Evolutionary conservation across 2,797 vertebrate species (phyloP), one percentile per base, ranked within the genome.

Genomic region (Pelochelys cantorii): DNA sequence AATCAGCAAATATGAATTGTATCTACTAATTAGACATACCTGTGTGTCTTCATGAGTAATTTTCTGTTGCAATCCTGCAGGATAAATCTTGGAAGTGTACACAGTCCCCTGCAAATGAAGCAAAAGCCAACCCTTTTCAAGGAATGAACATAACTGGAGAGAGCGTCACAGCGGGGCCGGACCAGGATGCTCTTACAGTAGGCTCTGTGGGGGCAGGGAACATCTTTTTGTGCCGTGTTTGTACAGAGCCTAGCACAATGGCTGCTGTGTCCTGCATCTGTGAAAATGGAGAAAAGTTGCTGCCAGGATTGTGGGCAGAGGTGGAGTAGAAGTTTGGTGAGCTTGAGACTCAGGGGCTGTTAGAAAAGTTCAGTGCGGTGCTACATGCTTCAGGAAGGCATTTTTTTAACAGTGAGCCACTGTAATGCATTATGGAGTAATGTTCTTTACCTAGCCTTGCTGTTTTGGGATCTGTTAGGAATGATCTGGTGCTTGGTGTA

Each of bases 131-230:
- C 54, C 42, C 13, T 90, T 75, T 27, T 77, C 68, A 53, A 54
- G 83, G 75, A 22, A 2, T 0, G 54, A 4, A 4, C 7, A 0
- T 37, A 42, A 86, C 1, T 57, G 15, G n/a, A 86, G 12, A 7
- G 10, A 37, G 87, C 37, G 11, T 56, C 5, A 5, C 86, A 84
- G 11, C 18, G 81, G 2, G 0, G 55, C 11, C 25, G 8, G 59
- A 81, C 27, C 55, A 27, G 54, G 82, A 29, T 12, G 6, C 14
- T 54, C 37, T 85, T 22, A 25, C 5, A 27, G 4, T 0, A 0
- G 1, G 0, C 79, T 37, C 74, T 62, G 23, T 48, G 52, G 37
- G 78, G 74, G 42, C 34, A 37, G 53, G 42, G 17, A 82, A 3
- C 37, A 80, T 2, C n/a, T 48, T 37, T 59, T 77, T 89, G 31